Evolutionary conservation across 92 coral and sea anemone genomes (phyloP).

Genomic region (Zoanthus gigantus): DNA sequence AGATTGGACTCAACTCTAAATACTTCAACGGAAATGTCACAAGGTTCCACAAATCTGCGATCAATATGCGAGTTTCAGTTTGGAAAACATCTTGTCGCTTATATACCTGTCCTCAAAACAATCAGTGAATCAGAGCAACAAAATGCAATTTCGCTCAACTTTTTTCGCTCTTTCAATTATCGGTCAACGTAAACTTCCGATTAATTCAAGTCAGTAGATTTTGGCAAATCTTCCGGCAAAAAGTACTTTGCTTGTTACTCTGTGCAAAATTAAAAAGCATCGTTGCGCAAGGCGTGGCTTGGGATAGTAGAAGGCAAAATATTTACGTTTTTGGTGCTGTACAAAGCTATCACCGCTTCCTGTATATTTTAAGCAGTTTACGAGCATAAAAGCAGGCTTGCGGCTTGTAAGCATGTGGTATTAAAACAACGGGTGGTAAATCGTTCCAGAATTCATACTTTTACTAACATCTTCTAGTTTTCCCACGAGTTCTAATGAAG

Average conservation of each 20-base stretch:
- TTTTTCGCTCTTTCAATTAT: slow-evolving; percentile 35
- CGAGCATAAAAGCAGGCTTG: slow-evolving; percentile 47
- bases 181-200: slow-evolving; percentile 41
- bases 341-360: slow-evolving; percentile 53
- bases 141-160: slow-evolving; percentile 12
- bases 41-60: slow-evolving; percentile 29
- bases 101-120: slow-evolving; percentile 8
- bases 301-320: slow-evolving; percentile 68
- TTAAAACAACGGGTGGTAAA: slow-evolving; percentile 46
- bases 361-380: slow-evolving; percentile 50
- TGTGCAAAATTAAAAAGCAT: slow-evolving; percentile 83
- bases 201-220: slow-evolving; percentile 11
- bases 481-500: slow-evolving; percentile 48
- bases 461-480: slow-evolving; percentile 26
- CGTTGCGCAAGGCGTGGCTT: slow-evolving; percentile 73
- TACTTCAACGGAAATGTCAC: slow-evolving; percentile 38
- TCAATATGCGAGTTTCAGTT: slow-evolving; percentile 47
- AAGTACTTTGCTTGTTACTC: slow-evolving; percentile 65
- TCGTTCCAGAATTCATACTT: slow-evolving; percentile 33
- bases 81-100: slow-evolving; percentile 37
- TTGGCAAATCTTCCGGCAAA: slow-evolving; percentile 35
- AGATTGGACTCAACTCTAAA: slow-evolving; percentile 45
- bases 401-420: slow-evolving; percentile 41
- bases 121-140: neutral
- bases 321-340: slow-evolving; percentile 64